Base-by-base conservation (phyloP, 35 echinoderm and acorn worm genomes). In the Stichopus chloronotus region DNA sequence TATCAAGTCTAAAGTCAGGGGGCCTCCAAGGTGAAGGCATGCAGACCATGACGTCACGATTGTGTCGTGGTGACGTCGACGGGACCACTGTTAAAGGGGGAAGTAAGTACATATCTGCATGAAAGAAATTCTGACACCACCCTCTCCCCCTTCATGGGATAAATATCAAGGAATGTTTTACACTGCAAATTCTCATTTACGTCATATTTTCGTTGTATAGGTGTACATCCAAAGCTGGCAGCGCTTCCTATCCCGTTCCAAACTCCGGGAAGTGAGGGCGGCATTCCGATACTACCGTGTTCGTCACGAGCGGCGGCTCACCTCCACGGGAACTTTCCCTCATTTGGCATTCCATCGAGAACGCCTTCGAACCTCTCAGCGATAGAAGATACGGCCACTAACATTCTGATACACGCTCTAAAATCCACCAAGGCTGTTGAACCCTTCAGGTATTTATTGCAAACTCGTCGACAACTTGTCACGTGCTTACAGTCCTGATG, bases 361-460 rank as follows among this genome's bases (percentile, higher is more conserved):
- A 60, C 91, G 53, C 90, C 91, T 23, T 86, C 96, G 14, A 78
- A 68, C 20, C 61, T 88, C 13, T 82, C 94, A 16, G 54, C 90
- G 19, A 97, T 97, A 23, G 96, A 97, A 93, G 96, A 98, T 56
- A 92, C 93, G 20, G 96, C 96, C 8, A 92, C 96, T 5, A 95
- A 94, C 17, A 95, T 98, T 55, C 59, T 98, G 22, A 69, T 96
- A 54, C 92, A 94, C 19, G 92, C 96, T 13, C 52, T 98, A 17
- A 93, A 95, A 78, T 93, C 94, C 8, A 93, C 96, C 6, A 80
- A 90, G 74, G 93, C 94, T 3, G 96, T 98, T 4, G 94, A 95
- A 57, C 94, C 96, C 57, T 98, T 98, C 53, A 81, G 92, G 93
- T 94, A 57, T 43, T 43, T 43, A 43, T 43, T 43, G 30, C 30